Percentiles rank a stretch among this genome's conserved stretches.
These are phyloP conservation scores for Pachyseris speciosa DNA, from an alignment of 64 coral and sea anemone genomes.

Conservation along the genomic window DNA sequence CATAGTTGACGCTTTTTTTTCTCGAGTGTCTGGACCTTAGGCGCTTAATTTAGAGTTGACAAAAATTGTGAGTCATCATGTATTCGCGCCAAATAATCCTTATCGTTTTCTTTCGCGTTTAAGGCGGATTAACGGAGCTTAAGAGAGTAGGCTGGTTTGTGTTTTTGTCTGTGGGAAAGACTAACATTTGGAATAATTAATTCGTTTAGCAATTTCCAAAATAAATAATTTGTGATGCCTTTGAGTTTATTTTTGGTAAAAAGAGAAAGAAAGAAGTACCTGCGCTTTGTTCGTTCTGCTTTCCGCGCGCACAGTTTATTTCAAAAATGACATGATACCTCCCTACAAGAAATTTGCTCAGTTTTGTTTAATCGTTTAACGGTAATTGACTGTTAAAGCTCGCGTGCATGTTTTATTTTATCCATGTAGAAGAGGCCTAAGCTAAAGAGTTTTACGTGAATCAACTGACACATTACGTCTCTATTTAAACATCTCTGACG, in stretches of 20 bases:
- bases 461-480: not conserved
- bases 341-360: not conserved
- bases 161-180: not conserved
- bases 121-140: not conserved
- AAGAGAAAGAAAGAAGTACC: not conserved
- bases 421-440: not conserved
- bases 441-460: no score
- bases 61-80: not conserved
- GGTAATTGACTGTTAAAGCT: not conserved
- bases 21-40: not conserved
- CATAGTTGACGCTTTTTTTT: not conserved
- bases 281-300: not conserved
- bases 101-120: not conserved
- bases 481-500: not conserved
- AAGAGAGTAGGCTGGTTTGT: not conserved
- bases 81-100: not conserved
- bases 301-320: not conserved
- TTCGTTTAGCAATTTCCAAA: not conserved
- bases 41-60: not conserved
- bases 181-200: constrained; percentile 2
- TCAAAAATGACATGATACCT: not conserved
- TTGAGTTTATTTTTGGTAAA: not conserved
- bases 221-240: not conserved
- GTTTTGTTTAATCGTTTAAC: not conserved
- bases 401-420: not conserved